Evolutionary conservation across 1,140 invertebrate species (phyloP), one percentile per base, ranked within the genome.

Genomic region (Drosophila sturtevanti): DNA sequence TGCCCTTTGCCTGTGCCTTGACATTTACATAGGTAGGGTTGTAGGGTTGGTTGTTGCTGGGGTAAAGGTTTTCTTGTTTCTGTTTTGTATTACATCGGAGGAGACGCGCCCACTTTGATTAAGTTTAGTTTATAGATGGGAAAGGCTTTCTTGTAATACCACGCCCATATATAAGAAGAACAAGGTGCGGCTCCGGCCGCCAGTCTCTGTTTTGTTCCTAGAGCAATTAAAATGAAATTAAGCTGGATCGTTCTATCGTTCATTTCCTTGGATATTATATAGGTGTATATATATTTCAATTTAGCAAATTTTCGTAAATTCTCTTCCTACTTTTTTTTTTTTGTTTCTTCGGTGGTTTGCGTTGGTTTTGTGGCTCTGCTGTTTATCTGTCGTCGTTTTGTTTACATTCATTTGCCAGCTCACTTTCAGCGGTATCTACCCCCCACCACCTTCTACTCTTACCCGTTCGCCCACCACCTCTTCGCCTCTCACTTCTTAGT

Each of bases 321-420:
- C 62, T 66, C 38, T 63, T 77, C 18, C 18, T 56, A 41, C 31
- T 24, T 38, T 44, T 27, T 21, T 12, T 31, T 48, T 18, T 16
- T 56, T 35, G 35, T n/a, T 59, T 63, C 6, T 77, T 72, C 37
- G 35, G 63, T 67, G 70, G 56, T 64, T 71, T 63, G 31, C 59
- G 62, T 48, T 21, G 41, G 38, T 86, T 78, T 78, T 79, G 77
- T 59, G 82, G 79, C 52, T 87, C 82, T 86, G 84, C 79, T 86
- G 82, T 86, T 86, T 86, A 86, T 86, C 82, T 86, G 89, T 89
- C 79, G 76, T 79, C 76, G 76, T 66, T 84, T 89, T 86, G 82
- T 86, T 86, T 86, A 86, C 84, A 79, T 86, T 87, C 84, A 77
- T 89, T 87, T 79, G 64, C 77, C 59, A 77, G 79, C 51, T 72